Evolutionary conservation across 1,140 invertebrate genomes (phyloP), one percentile per base, ranked within the genome.

Genomic region (Plectrocnemia conspersa): DNA sequence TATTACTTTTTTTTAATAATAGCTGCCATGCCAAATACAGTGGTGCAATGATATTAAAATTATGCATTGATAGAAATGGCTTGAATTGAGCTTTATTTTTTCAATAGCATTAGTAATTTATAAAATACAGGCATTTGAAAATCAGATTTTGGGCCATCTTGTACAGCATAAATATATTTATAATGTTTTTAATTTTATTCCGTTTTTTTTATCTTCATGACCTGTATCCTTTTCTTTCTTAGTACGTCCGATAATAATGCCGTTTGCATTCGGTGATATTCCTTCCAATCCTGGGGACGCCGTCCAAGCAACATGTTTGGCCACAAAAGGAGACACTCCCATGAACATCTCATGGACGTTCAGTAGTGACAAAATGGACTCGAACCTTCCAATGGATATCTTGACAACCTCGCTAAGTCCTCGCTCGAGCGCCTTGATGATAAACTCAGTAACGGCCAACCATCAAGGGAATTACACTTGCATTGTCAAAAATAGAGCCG

Each of bases 271-370:
- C 64, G 82, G 82, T 50, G 77, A 82, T 10, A 81, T 83, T 62
- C 78, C 83, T 4, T 78, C 78, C 3, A 86, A 86, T 68, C 82
- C 82, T 29, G 86, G 84, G 27, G 84, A 87, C 54, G 79, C 79
- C 61, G 79, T 79, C 33, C 82, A 84, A 59, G 78, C 84, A 32
- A 81, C 81, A 62, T 90, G 87, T 67, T 75, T 82, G 53, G 82
- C 88, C 24, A 80, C 81, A 13, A 86, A 87, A 65, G 89, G 88
- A 29, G 88, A 89, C 65, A 72, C 84, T 59, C 86, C 86, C 4
- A 70, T 89, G 46, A 82, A 79, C 38, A 84, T 89, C 59, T 75
- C 72, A 16, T 91, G 86, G 87, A 81, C 78, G 35, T 81, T 88
- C 64, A 84, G 72, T 71, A 75, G 72, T 59, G 72, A 74, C 64